Conservation (phyloP, 2,888 invertebrate genomes). For the Orthosia gracilis region DNA sequence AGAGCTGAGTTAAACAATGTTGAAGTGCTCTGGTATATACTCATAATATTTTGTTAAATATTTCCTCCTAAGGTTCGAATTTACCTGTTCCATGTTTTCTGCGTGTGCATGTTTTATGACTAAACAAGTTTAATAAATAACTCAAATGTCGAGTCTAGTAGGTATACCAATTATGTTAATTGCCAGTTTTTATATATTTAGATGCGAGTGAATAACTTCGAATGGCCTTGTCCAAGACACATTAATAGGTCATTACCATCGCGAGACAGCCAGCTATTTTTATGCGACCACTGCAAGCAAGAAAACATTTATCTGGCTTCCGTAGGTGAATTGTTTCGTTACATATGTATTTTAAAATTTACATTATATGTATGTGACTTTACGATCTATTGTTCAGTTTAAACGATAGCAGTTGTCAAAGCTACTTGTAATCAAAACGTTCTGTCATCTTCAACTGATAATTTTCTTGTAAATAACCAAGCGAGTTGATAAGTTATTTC, state of each 20-base stretch:
- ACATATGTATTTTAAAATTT: not conserved
- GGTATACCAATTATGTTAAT: conserved; percentile 23
- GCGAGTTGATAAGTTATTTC: not conserved
- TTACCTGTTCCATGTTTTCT: not conserved
- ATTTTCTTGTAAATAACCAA: conserved; percentile 6
- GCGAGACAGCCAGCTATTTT: conserved; percentile 41
- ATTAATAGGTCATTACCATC: conserved; percentile 64
- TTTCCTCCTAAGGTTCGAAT: not conserved
- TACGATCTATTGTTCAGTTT: conserved; percentile 10
- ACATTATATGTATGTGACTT: conserved; percentile 4
- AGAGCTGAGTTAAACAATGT: not conserved
- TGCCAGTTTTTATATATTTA: conserved; percentile 29
- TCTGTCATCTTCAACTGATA: conserved; percentile 8
- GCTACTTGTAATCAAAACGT: not conserved
- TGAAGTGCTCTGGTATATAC: not conserved
- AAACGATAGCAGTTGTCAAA: not conserved
- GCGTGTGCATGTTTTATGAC: too few relatives aligned
- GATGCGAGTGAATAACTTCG: conserved; percentile 54
- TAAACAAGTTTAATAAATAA: not conserved
- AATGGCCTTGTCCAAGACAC: conserved; percentile 57
- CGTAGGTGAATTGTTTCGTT: not conserved
- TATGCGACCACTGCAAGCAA: conserved; percentile 18
- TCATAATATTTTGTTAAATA: not conserved
- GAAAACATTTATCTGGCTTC: conserved; percentile 22
- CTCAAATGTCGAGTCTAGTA: not conserved